phyloP scores from a whole-genome alignment of 1,140 invertebrate species.

The Sminthurides bifidus region DNA sequence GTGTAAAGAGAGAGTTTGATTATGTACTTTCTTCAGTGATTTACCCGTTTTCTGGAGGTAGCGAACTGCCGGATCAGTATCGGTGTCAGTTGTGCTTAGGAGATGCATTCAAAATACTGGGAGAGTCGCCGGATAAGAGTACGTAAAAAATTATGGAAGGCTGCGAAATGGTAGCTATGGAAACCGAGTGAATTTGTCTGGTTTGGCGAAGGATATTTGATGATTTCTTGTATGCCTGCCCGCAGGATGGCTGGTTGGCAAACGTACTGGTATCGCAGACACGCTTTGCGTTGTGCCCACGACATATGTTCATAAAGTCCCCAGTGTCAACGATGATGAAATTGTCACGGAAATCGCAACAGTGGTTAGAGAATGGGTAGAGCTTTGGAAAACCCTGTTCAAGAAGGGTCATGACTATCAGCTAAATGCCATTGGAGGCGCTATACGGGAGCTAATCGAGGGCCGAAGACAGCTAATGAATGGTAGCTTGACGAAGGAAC shows the following conservation, averaged over 20 bases:
- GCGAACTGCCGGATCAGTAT: too few relatives aligned
- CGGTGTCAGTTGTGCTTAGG: too few relatives aligned
- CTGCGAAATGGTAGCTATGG: too few relatives aligned
- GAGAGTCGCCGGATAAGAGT: too few relatives aligned
- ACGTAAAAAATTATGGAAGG: too few relatives aligned
- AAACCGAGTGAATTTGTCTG: too few relatives aligned
- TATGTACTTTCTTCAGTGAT: too few relatives aligned
- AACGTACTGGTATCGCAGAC: not conserved
- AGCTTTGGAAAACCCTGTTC: slow-evolving; percentile 80
- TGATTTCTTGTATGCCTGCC: not conserved
- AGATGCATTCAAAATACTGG: too few relatives aligned
- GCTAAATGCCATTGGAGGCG: slow-evolving; percentile 49
- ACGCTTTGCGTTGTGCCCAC: not conserved
- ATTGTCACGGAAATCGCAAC: slow-evolving; percentile 10
- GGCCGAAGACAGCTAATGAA: slow-evolving; percentile 68
- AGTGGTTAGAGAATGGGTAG: slow-evolving; percentile 82
- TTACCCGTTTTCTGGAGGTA: too few relatives aligned
- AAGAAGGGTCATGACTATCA: slow-evolving; percentile 44
- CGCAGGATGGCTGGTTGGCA: not conserved
- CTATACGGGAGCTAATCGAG: slow-evolving; percentile 77
- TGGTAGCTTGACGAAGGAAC: slow-evolving; percentile 77
- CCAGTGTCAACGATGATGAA: not conserved
- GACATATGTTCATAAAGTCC: not conserved
- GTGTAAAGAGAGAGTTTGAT: too few relatives aligned
- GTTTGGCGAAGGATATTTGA: too few relatives aligned